Evolutionary conservation across 2,888 invertebrate genomes (phyloP), one percentile per base, ranked within the genome.

Genomic region (Leptopilina drosophilae): DNA sequence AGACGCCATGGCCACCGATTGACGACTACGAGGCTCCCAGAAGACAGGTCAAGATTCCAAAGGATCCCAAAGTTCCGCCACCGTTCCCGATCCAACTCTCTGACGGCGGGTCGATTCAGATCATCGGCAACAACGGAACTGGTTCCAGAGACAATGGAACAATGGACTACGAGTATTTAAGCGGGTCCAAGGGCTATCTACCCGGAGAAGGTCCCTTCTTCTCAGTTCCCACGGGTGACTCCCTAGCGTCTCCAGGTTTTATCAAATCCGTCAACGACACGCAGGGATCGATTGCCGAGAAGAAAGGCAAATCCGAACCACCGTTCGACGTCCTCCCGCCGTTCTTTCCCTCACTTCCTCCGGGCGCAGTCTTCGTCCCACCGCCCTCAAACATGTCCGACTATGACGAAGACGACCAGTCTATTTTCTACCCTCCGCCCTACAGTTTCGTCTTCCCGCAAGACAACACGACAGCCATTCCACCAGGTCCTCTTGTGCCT

Each of bases 41-140:
- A 88, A 94, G 97, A 87, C 97, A 96, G 92, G 96, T 97, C 89
- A 97, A 96, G 92, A 94, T 97, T 88, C 97, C 97, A 65, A 92
- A 95, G 77, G 95, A 95, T 92, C 97, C 97, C 11, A 95, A 95
- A 92, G 95, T 97, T 87, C 97, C 97, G 92, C 97, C 97, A 94
- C 97, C 97, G 93, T 97, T 97, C 95, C 97, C 97, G 91, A 95
- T 97, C 92, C 97, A 96, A 93, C 95, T 97, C 92, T 94, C 94
- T 92, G 96, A 97, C 91, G 94, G 95, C 90, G 97, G 97, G 89
- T 97, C 97, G 91, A 94, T 97, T 92, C 95, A 96, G 93, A 95
- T 97, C 94, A 94, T 97, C 93, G 95, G 96, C 92, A 94, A 95
- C 93, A 96, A 96, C 93, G 94, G 94, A 88, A 95, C 95, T 94